phyloP scores from a whole-genome alignment of 1,140 invertebrate species.

The Tachypleus tridentatus region DNA sequence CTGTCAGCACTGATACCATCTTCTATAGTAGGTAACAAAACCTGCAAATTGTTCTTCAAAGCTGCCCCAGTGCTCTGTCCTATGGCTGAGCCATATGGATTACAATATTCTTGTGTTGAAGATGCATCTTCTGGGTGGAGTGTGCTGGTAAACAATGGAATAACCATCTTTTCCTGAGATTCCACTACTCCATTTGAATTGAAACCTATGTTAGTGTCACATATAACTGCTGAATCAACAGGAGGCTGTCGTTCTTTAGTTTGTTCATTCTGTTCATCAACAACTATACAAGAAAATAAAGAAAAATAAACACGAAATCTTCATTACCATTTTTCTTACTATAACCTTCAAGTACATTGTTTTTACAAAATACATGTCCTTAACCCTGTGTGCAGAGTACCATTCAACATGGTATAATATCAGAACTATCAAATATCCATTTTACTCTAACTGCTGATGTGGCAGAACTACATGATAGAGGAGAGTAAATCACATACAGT shows the following conservation, averaged over 20 bases:
- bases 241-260: constrained; percentile 22
- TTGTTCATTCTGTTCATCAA: constrained; percentile 40
- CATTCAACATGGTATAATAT: too few species aligned
- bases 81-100: constrained; percentile 18
- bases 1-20: constrained; percentile 19
- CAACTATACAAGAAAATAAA: constrained; percentile 28
- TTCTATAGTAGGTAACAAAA: constrained; percentile 18
- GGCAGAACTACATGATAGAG: too few species aligned
- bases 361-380: too few species aligned
- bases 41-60: constrained; percentile 18
- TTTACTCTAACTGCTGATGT: too few species aligned
- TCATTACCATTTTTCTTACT: too few species aligned
- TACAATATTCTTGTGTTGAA: constrained; percentile 6
- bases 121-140: constrained; percentile 6
- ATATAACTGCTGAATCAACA: too few species aligned
- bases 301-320: background rate
- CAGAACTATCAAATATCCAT: too few species aligned
- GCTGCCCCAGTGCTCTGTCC: constrained; percentile 18
- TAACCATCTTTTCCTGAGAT: background rate
- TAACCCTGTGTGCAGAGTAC: too few species aligned
- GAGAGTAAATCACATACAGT: too few species aligned
- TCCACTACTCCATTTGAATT: too few species aligned
- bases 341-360: too few species aligned
- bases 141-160: background rate
- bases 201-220: too few species aligned